Conservation (phyloP, 2,113 vertebrate species). For the Alligator sinensis region DNA sequence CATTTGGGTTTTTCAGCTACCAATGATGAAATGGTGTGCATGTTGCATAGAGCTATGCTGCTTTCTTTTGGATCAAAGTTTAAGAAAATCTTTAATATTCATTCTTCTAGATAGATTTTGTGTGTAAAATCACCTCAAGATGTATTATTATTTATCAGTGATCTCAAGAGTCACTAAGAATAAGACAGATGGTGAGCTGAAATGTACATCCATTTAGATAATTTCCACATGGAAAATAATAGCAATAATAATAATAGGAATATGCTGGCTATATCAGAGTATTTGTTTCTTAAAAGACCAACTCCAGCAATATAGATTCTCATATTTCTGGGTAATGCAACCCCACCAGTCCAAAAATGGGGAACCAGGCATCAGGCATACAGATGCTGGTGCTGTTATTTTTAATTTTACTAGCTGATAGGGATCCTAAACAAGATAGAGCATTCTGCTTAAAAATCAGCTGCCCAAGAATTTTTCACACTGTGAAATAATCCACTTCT, state of each 20-base stretch:
- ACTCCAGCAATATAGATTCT: too few species aligned
- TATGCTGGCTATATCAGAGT: too few species aligned
- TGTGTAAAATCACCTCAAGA: slow-evolving; percentile 29
- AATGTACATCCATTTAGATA: slow-evolving; percentile 23
- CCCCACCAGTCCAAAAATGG: too few species aligned
- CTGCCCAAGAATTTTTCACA: background rate
- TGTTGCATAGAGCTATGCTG: background rate
- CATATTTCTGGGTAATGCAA: too few species aligned
- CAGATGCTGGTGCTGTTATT: too few species aligned
- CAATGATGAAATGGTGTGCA: background rate
- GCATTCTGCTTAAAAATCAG: background rate
- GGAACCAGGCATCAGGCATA: too few species aligned
- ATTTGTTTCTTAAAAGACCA: too few species aligned
- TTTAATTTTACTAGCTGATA: background rate
- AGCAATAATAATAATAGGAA: background rate
- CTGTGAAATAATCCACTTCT: background rate
- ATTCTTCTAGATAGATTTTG: slow-evolving; percentile 41
- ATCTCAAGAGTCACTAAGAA: slow-evolving; percentile 55
- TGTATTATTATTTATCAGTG: background rate
- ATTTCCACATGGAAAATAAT: slow-evolving; percentile 10
- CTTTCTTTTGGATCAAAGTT: background rate
- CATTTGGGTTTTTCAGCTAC: background rate
- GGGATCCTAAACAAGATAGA: background rate
- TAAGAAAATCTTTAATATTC: background rate
- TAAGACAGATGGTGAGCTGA: slow-evolving; percentile 46